Base-by-base conservation (phyloP, 2,113 vertebrate species). In the Platycercus adscitus region DNA sequence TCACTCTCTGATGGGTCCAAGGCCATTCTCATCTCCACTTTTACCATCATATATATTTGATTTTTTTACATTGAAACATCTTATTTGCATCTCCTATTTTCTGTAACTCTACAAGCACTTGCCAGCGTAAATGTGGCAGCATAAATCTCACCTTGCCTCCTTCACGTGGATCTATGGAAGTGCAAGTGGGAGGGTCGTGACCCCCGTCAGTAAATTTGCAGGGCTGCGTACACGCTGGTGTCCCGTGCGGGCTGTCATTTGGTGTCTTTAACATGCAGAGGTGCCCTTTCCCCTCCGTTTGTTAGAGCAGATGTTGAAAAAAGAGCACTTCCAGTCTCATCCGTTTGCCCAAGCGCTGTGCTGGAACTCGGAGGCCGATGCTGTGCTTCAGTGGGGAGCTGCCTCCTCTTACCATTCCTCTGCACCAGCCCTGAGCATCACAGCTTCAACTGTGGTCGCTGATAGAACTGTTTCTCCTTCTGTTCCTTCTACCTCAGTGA, bases 131-230 rank as follows among this genome's bases (percentile, higher is more conserved):
- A 75, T 58, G 55, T 81, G 72, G 71, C 26, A 47, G 61, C 26
- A 49, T 88, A 76, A 88, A 81, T 71, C 37, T 77, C 53, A 23
- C 69, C 37, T 49, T 65, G 52, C 20, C 39, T 86, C 43, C 23
- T 88, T 91, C 88, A 41, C 16, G 18, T 69, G 78, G 73, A 23
- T 92, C 80, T 77, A 15, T 91, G 78, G 61, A 76, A 66, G 94
- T 21, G 86, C 82, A 81, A 88, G 71, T 15, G 13, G 53, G 84
- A 35, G 71, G 96, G 97, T 98, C 89, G 3, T 46, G 97, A 97
- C 97, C 96, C 91, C 89, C 72, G 84, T 97, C 96, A 96, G 97
- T 96, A 95, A 89, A 95, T 97, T 95, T 97, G 97, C 96, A 92
- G 93, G 91, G 94, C 96, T 93, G 86, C 91, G 96, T 92, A 82